Evolutionary conservation across 2,797 vertebrate genomes (phyloP), one percentile per base, ranked within the genome.

Genomic region (Argyrosomus regius): DNA sequence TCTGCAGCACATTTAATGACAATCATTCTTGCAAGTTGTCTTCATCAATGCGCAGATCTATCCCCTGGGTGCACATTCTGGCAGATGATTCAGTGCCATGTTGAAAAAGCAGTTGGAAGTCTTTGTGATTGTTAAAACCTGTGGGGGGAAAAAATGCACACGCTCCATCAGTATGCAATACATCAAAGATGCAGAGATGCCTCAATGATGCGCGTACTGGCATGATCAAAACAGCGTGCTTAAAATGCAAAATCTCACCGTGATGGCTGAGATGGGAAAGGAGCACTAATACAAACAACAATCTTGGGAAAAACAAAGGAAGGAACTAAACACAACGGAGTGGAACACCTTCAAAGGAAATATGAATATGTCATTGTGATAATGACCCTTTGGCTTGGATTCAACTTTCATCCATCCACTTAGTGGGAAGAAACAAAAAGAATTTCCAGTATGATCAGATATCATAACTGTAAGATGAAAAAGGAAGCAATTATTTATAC

Each of bases 191-290:
- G 78, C 80, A 2, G 82, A 87, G 83, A 85, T 64, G 81, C 85
- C 82, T 80, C 75, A 56, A 87, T 89, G 88, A 91, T 84, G 89
- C 31, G 69, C 78, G 85, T 69, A 20, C 86, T 90, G 81, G 80
- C 89, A 83, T 93, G 92, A 95, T 94, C 91, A 93, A 94, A 94
- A 92, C 89, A 80, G 54, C 81, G 65, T 31, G 72, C 84, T 87
- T 85, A 77, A 92, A 89, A 92, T 92, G 89, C 89, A 83, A 84
- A 93, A 81, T 83, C 81, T 67, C 73, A 43, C 65, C 4, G 64
- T 35, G 17, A 78, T 68, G 77, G 60, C 66, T 54, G 69, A 61
- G 77, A 85, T 70, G 70, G 78, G 79, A 80, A 70, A 43, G 62
- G 69, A 75, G 78, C 64, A 35, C 49, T 54, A 90, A 83, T 78